These are phyloP conservation scores for Ennomos erosarius DNA, from an alignment of 2,888 invertebrate genomes.

Conservation along the genomic window DNA sequence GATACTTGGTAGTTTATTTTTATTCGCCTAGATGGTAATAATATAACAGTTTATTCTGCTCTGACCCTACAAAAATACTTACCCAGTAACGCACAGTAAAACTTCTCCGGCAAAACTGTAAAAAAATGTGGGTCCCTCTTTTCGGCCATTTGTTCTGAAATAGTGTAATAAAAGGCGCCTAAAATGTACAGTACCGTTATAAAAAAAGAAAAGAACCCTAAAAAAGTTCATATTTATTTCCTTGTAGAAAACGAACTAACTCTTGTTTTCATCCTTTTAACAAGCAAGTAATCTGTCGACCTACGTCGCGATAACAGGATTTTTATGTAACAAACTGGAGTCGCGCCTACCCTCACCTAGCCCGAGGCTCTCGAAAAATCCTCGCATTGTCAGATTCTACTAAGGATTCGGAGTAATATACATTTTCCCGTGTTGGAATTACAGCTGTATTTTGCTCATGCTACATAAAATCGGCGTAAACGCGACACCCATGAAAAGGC, in stretches of 20 bases:
- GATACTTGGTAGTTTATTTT: conserved; percentile 7
- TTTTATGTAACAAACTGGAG: conserved; percentile 83
- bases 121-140: conserved; percentile 43
- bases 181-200: conserved; percentile 61
- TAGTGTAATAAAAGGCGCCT: conserved; percentile 56
- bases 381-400: conserved; percentile 78
- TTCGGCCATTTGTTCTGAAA: conserved; percentile 41
- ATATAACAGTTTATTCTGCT: conserved; percentile 33
- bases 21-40: conserved; percentile 16
- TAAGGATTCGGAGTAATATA: conserved; percentile 80
- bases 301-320: conserved; percentile 82
- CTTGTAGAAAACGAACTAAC: conserved; percentile 76
- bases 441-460: conserved; percentile 78
- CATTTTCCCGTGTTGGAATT: conserved; percentile 81
- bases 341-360: conserved; percentile 84
- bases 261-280: conserved; percentile 83
- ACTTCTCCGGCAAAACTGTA: conserved; percentile 42
- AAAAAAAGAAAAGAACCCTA: conserved; percentile 60
- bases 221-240: conserved; percentile 76
- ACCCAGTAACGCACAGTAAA: conserved; percentile 41
- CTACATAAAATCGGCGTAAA: conserved; percentile 82
- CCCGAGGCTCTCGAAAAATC: conserved; percentile 78
- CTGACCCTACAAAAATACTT: conserved; percentile 37
- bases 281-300: conserved; percentile 85
- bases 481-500: conserved; percentile 72